phyloP scores from a whole-genome alignment of 2,888 invertebrate genomes.

The Augochlorella aurata region DNA sequence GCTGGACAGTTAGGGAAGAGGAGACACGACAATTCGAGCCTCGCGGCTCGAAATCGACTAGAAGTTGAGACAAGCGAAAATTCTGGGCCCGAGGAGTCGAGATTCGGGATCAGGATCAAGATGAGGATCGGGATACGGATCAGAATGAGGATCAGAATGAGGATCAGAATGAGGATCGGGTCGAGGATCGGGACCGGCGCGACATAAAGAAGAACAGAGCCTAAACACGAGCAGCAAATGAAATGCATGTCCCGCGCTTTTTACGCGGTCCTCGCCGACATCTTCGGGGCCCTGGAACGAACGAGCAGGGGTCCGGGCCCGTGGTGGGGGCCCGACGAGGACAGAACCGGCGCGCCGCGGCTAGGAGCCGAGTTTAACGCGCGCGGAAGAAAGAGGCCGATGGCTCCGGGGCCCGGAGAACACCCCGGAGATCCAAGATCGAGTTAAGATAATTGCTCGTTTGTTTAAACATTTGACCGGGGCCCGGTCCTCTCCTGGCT shows the following conservation, averaged over 20 bases:
- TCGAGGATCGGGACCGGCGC: background rate
- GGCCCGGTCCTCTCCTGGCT: constrained; percentile 57
- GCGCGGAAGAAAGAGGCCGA: constrained; percentile 46
- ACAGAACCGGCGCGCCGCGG: background rate
- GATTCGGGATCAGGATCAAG: too few relatives aligned
- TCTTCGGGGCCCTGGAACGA: constrained; percentile 44
- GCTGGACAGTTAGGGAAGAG: too few relatives aligned
- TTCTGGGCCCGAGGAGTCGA: too few relatives aligned
- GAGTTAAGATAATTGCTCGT: constrained; percentile 81
- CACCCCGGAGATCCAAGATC: constrained; percentile 76
- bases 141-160: too few relatives aligned
- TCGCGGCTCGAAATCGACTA: too few relatives aligned
- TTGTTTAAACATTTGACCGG: constrained; percentile 80
- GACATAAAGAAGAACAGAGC: constrained; percentile 41
- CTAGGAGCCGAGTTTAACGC: constrained; percentile 27
- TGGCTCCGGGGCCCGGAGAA: constrained; percentile 49
- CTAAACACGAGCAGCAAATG: constrained; percentile 74
- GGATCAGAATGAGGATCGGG: too few relatives aligned
- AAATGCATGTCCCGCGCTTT: constrained; percentile 77
- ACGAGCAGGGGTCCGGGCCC: constrained; percentile 13
- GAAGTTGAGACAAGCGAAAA: too few relatives aligned
- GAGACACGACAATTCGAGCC: too few relatives aligned
- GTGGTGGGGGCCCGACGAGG: background rate
- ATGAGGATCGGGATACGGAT: too few relatives aligned
- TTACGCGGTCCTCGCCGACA: constrained; percentile 42